Percentiles rank a stretch among this genome's conserved stretches.
Conservation (phyloP, 2,888 invertebrate genomes). For the Drosophila histrio region DNA sequence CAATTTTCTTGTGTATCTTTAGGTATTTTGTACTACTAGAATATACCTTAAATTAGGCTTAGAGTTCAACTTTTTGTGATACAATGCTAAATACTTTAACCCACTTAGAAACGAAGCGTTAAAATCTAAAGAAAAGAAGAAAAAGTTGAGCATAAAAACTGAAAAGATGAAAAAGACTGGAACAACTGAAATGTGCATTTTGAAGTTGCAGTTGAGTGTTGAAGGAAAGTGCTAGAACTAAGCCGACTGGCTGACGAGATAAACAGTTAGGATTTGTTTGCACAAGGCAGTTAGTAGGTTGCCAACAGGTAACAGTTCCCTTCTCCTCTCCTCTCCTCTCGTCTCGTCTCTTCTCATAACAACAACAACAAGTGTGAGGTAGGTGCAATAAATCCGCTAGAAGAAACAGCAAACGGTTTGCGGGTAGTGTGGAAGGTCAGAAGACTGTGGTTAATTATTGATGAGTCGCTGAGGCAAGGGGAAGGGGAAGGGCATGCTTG, state of each 20-base stretch:
- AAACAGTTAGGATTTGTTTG: constrained; percentile 16
- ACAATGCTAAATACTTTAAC: constrained; percentile 39
- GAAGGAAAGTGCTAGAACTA: constrained; percentile 8
- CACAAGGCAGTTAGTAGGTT: constrained; percentile 12
- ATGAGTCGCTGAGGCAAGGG: constrained; percentile 29
- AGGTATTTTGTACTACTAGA: background rate
- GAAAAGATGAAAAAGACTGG: background rate
- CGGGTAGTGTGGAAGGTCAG: constrained; percentile 59
- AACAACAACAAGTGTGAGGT: background rate
- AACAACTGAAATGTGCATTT: constrained; percentile 9
- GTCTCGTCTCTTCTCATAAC: too few species aligned
- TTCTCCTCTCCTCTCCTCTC: background rate
- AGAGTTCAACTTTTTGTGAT: background rate
- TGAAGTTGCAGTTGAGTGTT: too few species aligned
- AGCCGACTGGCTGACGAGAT: background rate
- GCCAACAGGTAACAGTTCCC: constrained; percentile 19
- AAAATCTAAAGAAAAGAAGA: constrained; percentile 7
- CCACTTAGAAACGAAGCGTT: constrained; percentile 38
- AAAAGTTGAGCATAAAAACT: background rate
- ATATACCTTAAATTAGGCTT: background rate
- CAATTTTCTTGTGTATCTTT: background rate
- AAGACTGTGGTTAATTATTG: constrained; percentile 69
- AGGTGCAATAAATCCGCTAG: constrained; percentile 39
- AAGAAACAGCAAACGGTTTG: constrained; percentile 19
- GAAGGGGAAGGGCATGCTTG: constrained; percentile 4